phyloP scores from a whole-genome alignment of 2,113 vertebrate genomes.

The Dissostichus mawsoni region DNA sequence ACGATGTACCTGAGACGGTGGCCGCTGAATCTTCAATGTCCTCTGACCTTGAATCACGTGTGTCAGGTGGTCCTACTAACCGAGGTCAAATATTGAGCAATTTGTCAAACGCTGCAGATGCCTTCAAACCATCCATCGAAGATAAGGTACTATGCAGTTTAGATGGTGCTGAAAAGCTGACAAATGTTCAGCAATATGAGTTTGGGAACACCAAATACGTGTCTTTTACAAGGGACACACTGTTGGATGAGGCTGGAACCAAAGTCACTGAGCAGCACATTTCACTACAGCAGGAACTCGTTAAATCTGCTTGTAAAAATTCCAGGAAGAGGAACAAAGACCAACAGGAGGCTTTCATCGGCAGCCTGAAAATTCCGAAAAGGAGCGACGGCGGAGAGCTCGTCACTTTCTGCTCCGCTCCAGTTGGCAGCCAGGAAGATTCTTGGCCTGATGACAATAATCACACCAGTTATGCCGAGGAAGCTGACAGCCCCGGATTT shows the following conservation, averaged over 20 bases:
- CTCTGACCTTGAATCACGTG: constrained; percentile 26
- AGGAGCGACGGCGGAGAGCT: constrained; percentile 57
- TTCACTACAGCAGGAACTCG: constrained; percentile 50
- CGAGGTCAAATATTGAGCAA: neutral
- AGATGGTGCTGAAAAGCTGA: constrained; percentile 4
- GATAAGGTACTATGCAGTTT: constrained; percentile 18
- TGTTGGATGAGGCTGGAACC: constrained; percentile 31
- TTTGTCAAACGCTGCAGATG: neutral
- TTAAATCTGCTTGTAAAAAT: constrained; percentile 71
- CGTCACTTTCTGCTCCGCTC: constrained; percentile 36
- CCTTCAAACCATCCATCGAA: constrained; percentile 7
- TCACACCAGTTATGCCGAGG: constrained; percentile 6
- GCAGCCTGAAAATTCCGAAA: constrained; percentile 77
- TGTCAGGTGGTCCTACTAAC: neutral
- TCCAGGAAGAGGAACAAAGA: constrained; percentile 80
- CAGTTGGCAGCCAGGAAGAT: constrained; percentile 28
- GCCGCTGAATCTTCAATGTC: constrained; percentile 13
- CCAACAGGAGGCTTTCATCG: constrained; percentile 59
- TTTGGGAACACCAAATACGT: constrained; percentile 37
- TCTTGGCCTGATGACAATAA: constrained; percentile 43
- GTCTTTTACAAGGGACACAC: constrained; percentile 19
- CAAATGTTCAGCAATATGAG: constrained; percentile 10
- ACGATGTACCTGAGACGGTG: neutral
- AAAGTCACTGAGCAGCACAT: constrained; percentile 48
- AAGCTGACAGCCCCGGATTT: constrained; percentile 19